Evolutionary conservation across 1,140 invertebrate species (phyloP), one percentile per base, ranked within the genome.

Genomic region (Cyclina sinensis): DNA sequence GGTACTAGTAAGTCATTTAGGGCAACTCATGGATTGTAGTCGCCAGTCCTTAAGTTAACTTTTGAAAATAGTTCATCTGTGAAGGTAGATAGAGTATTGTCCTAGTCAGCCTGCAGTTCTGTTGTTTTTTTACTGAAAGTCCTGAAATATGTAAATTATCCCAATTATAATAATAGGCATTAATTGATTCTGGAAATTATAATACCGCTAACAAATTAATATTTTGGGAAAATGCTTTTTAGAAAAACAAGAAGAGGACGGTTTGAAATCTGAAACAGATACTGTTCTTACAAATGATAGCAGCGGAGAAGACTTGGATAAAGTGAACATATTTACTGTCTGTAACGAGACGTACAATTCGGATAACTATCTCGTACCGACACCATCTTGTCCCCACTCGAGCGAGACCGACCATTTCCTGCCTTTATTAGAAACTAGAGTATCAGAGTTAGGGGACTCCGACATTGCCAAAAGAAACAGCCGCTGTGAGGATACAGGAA

Each of bases 281-380:
- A 2, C 21, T 78, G 78, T 37, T 4, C 32, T 30, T 16, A 59
- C 46, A 57, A n/a, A 43, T 11, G 65, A 70, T 46, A 27, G 7
- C 39, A 35, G 11, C 43, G 46, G 43, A 48, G 73, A 48, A 48
- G 43, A 43, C 27, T 46, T 11, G 5, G 46, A 35, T 1, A 80
- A 39, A 30, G 27, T 35, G 5, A 80, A 80, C 78, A 35, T 27
- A 32, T 27, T 32, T 59, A 85, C 83, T 3, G 70, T 76, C 4
- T 86, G 70, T 78, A 86, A 86, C 35, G 48, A 78, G 27, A 86
- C 35, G 12, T 86, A 86, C 24, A 37, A 27, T 59, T 27, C 80
- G 32, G 73, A 86, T 27, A 48, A 30, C 46, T 86, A 86, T 65
- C 73, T 86, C 27, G 37, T 39, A 27, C 84, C 84, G n/a, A 78